A percentile compares a stretch with the other conserved stretches of the same genome.
These are phyloP conservation scores for Lasioglossum zephyrum DNA, from an alignment of 2,888 invertebrate genomes.

Conservation along the genomic window DNA sequence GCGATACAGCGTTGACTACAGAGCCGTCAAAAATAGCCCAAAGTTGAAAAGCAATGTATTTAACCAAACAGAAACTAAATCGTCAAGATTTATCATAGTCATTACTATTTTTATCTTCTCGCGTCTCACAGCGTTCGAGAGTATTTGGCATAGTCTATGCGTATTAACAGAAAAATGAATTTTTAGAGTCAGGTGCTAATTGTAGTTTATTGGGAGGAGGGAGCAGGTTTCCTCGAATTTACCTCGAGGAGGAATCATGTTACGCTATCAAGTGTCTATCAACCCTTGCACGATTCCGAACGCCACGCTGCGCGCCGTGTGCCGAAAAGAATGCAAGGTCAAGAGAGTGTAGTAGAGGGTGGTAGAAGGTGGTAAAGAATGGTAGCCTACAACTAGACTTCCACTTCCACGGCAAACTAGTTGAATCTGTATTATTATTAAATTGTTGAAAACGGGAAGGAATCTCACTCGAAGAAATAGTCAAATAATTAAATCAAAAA, in stretches of 20 bases:
- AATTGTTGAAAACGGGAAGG: background rate
- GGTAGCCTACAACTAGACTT: background rate
- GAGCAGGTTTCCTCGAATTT: background rate
- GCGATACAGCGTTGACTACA: background rate
- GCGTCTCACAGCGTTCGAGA: background rate
- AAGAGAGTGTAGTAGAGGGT: background rate
- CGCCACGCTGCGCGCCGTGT: background rate
- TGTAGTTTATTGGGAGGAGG: too few relatives aligned
- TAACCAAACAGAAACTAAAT: background rate
- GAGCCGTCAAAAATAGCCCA: background rate
- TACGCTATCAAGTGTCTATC: background rate
- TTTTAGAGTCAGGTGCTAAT: background rate
- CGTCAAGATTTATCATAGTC: background rate
- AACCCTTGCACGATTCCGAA: background rate
- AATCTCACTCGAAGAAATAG: background rate
- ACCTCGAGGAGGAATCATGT: background rate
- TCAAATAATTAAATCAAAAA: too few relatives aligned
- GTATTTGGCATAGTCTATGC: background rate
- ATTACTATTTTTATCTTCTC: background rate
- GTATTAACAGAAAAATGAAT: background rate
- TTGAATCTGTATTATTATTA: background rate
- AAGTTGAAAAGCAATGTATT: background rate
- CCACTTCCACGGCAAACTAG: background rate
- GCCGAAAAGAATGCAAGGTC: conserved; percentile 5
- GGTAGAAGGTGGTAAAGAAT: background rate